Percentiles rank a stretch among this genome's conserved stretches.
Evolutionary conservation across 2,797 vertebrate genomes (phyloP).

Genomic region (Steatocranus sp.): DNA sequence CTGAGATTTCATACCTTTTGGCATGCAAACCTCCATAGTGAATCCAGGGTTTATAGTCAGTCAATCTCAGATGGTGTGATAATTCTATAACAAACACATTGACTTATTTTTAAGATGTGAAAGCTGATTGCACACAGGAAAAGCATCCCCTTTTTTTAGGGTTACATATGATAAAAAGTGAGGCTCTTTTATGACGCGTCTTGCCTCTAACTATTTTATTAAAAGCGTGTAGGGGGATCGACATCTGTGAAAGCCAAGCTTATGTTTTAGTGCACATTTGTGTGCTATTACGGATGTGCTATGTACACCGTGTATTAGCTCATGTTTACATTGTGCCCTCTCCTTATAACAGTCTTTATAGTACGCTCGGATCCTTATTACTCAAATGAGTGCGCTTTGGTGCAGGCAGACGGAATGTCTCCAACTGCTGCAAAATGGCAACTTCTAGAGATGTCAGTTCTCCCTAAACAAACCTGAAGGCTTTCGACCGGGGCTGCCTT

Average conservation of each 20-base stretch:
- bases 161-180: neutral
- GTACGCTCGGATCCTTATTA: constrained; percentile 42
- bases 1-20: neutral
- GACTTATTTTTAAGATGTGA: neutral
- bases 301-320: neutral
- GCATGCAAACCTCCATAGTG: neutral
- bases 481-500: constrained; percentile 50
- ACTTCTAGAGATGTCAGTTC: constrained; percentile 60
- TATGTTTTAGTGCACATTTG: neutral
- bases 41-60: neutral
- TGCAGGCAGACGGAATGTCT: constrained; percentile 58
- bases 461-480: constrained; percentile 70
- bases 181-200: neutral
- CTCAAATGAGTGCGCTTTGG: constrained; percentile 5
- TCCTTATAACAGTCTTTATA: constrained; percentile 35
- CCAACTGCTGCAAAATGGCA: constrained; percentile 44
- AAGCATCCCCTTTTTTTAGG: neutral
- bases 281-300: constrained; percentile 16
- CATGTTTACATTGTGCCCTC: constrained; percentile 35
- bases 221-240: neutral
- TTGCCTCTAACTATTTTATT: neutral
- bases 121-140: neutral
- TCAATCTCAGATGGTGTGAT: neutral
- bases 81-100: neutral
- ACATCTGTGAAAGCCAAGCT: neutral